Conservation (phyloP, 2,888 invertebrate species). For the Hypomecis atomaria region DNA sequence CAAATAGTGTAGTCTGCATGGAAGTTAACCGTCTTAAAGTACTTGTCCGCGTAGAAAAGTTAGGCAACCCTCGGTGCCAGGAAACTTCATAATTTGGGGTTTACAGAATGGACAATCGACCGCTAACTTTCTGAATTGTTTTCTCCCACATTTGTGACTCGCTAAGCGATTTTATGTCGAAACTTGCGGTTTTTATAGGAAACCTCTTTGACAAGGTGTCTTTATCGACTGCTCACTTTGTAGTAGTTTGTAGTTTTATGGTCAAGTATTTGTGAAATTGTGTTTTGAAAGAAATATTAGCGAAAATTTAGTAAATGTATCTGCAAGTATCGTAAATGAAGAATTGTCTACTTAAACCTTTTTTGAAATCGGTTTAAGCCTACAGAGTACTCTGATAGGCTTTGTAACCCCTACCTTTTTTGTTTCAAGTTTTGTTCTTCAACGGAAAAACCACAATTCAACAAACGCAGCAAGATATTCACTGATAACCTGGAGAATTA, state of each 20-base stretch:
- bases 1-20: background rate
- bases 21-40: conserved; percentile 9
- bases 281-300: too few species aligned
- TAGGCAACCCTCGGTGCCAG: conserved; percentile 15
- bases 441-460: too few species aligned
- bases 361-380: too few species aligned
- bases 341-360: too few species aligned
- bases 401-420: too few species aligned
- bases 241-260: background rate
- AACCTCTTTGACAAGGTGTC: conserved; percentile 11
- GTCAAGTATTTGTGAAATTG: too few species aligned
- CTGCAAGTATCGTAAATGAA: too few species aligned
- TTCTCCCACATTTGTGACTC: conserved; percentile 37
- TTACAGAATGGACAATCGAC: conserved; percentile 43
- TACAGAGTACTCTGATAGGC: too few species aligned
- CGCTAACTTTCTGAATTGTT: conserved; percentile 43
- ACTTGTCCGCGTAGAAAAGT: conserved; percentile 16
- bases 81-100: conserved; percentile 45
- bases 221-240: background rate
- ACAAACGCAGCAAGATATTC: too few species aligned
- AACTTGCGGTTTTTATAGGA: conserved; percentile 12
- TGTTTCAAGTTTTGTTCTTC: too few species aligned
- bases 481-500: too few species aligned
- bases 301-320: too few species aligned
- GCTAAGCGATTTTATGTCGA: conserved; percentile 11